Base-by-base conservation (phyloP, 2,113 vertebrate species). In the Pseudorhombus dupliciocellatus region DNA sequence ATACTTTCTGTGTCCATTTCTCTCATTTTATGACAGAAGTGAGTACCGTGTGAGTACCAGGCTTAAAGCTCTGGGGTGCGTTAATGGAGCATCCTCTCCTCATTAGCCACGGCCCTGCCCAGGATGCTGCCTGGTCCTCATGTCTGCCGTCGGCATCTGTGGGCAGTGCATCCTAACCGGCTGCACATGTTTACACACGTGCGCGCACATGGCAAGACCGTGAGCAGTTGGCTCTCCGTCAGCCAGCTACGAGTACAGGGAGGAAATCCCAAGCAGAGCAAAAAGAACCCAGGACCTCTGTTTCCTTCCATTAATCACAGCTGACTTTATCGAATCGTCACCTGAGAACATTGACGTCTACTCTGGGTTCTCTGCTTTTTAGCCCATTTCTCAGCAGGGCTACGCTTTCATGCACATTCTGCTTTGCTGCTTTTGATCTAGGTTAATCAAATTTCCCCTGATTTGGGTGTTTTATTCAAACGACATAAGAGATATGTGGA, bases 41-140 rank as follows among this genome's bases (percentile, higher is more conserved):
- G 48, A 22, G 67, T 74, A n/a, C n/a, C n/a, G n/a, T 71, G 79
- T 77, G 75, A 84, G 83, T 66, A 65, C 53, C 24, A 66, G 66
- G 73, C 78, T 77, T 70, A 73, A 60, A 62, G 81, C 88, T 73
- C 46, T 15, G 10, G 70, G 84, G 78, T 66, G 22, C 58, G 51
- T 69, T 81, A 81, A 86, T 80, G 75, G 66, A 79, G 75, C 79
- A 76, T 90, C 76, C 72, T 78, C 67, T 79, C 70, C 75, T 79
- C 67, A 84, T 88, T 91, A 84, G 68, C 61, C 48, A 82, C 42
- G 26, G 68, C 57, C 66, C 28, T 74, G 73, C 81, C 77, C 65
- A 58, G 76, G 70, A 85, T 62, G 61, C 71, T 64, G 73, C 73
- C 50, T 21, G 55, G 56, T 57, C 53, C 3, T 8, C 16, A 2